Evolutionary conservation across 2,888 invertebrate genomes (phyloP).

Genomic region (Chironomus riparius): DNA sequence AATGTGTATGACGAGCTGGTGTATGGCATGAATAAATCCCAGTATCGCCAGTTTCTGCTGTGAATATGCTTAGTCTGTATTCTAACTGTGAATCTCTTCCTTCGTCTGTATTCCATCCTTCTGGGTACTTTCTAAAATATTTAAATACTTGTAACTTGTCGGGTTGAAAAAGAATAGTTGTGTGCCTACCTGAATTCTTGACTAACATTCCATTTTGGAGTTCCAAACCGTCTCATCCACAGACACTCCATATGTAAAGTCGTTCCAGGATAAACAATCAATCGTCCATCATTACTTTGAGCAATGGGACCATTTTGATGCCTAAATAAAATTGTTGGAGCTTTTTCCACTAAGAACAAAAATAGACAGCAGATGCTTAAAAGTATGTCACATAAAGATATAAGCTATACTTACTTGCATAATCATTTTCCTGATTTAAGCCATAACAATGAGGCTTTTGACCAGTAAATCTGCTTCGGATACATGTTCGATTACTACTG

Average conservation of each 20-base stretch:
- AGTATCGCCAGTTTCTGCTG: slow-evolving; percentile 74
- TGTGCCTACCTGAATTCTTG: slow-evolving; percentile 46
- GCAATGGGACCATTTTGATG: slow-evolving; percentile 76
- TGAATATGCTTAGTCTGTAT: slow-evolving; percentile 69
- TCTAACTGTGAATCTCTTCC: slow-evolving; percentile 69
- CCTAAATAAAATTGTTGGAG: slow-evolving; percentile 74
- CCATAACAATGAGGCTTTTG: slow-evolving; percentile 69
- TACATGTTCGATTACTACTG: slow-evolving; percentile 59
- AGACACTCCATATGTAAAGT: slow-evolving; percentile 81
- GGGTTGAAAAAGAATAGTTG: slow-evolving; percentile 29
- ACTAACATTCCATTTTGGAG: slow-evolving; percentile 74
- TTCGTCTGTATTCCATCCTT: slow-evolving; percentile 76
- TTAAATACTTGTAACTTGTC: neutral
- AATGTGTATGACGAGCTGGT: slow-evolving; percentile 52
- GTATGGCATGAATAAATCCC: slow-evolving; percentile 78
- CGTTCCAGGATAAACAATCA: slow-evolving; percentile 78
- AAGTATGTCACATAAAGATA: neutral
- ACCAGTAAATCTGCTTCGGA: slow-evolving; percentile 74
- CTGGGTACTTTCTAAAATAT: slow-evolving; percentile 52
- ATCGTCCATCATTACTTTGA: slow-evolving; percentile 75
- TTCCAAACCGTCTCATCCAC: slow-evolving; percentile 77
- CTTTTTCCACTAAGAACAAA: slow-evolving; percentile 62
- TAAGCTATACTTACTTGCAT: slow-evolving; percentile 55
- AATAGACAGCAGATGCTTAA: neutral
- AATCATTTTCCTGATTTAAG: slow-evolving; percentile 76